phyloP scores from a whole-genome alignment of 2,797 vertebrate species.

The Xiphophorus birchmanni region DNA sequence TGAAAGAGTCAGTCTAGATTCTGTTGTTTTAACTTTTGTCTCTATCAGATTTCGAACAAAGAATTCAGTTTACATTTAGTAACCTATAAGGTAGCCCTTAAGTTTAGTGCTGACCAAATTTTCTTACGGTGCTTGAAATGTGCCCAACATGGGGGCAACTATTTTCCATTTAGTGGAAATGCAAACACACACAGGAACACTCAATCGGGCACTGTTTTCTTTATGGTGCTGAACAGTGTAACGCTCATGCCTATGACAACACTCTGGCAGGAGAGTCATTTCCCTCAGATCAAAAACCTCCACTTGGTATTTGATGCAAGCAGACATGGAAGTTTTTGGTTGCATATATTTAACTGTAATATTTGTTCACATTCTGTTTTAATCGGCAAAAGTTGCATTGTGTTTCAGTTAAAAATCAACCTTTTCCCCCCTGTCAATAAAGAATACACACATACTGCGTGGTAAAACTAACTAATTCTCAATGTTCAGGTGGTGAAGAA shows the following conservation, averaged over 20 bases:
- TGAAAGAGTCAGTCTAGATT: not conserved
- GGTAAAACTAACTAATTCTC: constrained; percentile 45
- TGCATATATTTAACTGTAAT: constrained; percentile 38
- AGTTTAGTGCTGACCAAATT: not conserved
- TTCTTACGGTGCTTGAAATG: not conserved
- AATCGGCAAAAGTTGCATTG: not conserved
- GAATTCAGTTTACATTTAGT: not conserved
- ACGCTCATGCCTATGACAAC: not conserved
- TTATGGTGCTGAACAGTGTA: not conserved
- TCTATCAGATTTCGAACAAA: not conserved
- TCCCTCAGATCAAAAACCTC: not conserved
- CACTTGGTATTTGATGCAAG: constrained; percentile 13
- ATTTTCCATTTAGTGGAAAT: not conserved
- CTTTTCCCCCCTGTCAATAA: constrained; percentile 22
- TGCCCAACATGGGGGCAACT: not conserved
- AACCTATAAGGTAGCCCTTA: not conserved
- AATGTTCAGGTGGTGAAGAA: constrained; percentile 1
- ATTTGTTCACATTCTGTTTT: constrained; percentile 16
- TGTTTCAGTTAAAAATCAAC: constrained; percentile 25
- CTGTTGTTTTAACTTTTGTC: not conserved
- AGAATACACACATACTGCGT: constrained; percentile 24
- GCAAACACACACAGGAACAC: not conserved
- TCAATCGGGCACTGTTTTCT: not conserved
- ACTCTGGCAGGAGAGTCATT: not conserved
- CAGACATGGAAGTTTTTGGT: constrained; percentile 19